Percentiles rank a stretch among this genome's conserved stretches.
These are phyloP conservation scores for Notarius quadriscutis DNA, from an alignment of 2,113 vertebrate species.

Conservation along the genomic window DNA sequence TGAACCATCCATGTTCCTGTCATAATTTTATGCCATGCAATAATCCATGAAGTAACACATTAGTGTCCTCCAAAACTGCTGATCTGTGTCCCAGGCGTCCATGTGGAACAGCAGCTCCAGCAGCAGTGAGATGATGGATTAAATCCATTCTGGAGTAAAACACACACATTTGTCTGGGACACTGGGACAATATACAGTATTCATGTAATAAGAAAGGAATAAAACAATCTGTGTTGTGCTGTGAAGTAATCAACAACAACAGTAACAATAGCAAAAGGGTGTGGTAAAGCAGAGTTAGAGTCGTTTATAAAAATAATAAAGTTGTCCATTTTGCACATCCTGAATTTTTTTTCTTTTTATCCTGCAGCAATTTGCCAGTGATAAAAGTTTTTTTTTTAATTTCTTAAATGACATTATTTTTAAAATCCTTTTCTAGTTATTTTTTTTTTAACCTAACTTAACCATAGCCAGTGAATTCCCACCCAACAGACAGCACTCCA, in stretches of 20 bases:
- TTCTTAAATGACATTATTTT: too few relatives aligned
- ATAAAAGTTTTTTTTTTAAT: too few relatives aligned
- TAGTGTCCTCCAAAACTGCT: constrained; percentile 16
- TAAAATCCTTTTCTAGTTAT: too few relatives aligned
- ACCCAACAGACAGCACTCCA: too few relatives aligned
- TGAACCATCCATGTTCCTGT: not conserved
- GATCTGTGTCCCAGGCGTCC: not conserved
- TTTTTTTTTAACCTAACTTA: too few relatives aligned
- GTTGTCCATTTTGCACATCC: too few relatives aligned
- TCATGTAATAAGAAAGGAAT: not conserved
- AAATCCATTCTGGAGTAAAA: not conserved
- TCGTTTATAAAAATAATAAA: too few relatives aligned
- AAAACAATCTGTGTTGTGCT: not conserved
- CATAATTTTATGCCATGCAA: too few relatives aligned
- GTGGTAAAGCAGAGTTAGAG: too few relatives aligned
- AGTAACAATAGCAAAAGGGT: not conserved
- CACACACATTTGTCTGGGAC: constrained; percentile 18
- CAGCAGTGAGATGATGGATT: constrained; percentile 14
- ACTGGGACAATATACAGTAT: not conserved
- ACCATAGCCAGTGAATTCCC: too few relatives aligned
- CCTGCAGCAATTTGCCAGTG: not conserved
- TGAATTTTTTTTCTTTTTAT: not conserved
- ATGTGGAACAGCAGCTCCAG: constrained; percentile 2
- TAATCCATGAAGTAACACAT: constrained; percentile 6
- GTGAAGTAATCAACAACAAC: not conserved